These are phyloP conservation scores for Luscinia megarhynchos DNA, from an alignment of 2,797 vertebrate species.

Conservation along the genomic window DNA sequence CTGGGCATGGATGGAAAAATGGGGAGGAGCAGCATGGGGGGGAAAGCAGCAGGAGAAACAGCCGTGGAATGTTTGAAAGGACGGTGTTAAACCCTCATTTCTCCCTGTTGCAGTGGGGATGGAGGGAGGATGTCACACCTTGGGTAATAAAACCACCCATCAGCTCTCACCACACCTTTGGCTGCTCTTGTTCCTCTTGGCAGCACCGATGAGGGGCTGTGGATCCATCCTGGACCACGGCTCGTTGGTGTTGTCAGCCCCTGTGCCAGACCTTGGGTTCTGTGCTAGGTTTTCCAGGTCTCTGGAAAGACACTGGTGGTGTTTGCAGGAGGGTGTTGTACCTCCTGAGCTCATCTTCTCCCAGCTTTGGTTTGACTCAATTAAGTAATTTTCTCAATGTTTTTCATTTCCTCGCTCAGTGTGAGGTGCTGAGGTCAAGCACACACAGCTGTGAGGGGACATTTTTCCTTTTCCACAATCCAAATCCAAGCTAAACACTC, in stretches of 20 bases:
- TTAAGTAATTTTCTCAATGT: background rate
- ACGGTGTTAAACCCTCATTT: background rate
- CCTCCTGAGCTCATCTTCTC: background rate
- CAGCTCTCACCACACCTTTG: background rate
- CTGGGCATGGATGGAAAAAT: background rate
- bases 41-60: background rate
- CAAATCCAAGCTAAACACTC: background rate
- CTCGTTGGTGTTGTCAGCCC: background rate
- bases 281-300: background rate
- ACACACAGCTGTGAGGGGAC: background rate
- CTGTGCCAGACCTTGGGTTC: fast-evolving
- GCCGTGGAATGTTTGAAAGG: background rate
- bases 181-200: background rate
- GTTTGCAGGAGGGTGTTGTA: background rate
- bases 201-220: fast-evolving
- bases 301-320: background rate
- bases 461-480: background rate
- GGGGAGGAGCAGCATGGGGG: fast-evolving
- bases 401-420: background rate
- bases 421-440: background rate
- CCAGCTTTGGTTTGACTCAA: background rate
- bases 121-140: background rate
- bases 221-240: background rate
- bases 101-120: background rate
- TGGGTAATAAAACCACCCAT: background rate